Evolutionary conservation across 2,888 invertebrate genomes (phyloP).

Genomic region (Stenchaetothrips biformis): DNA sequence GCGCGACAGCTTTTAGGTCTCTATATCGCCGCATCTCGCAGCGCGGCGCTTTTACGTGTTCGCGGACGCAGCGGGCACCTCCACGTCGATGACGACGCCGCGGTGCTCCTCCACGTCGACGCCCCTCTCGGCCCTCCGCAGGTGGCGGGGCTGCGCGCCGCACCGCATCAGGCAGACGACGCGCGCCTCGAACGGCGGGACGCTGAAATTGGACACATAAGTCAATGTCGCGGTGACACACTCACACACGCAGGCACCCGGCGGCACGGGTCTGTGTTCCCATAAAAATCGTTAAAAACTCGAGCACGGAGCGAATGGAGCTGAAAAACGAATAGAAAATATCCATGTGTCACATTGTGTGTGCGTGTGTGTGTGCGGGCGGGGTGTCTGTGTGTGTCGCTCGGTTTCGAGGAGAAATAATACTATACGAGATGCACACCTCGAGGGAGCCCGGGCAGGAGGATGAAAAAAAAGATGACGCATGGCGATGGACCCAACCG

Average conservation of each 20-base stretch:
- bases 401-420: neutral
- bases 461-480: neutral
- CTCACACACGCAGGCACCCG: neutral
- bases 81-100: neutral
- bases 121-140: neutral
- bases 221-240: neutral
- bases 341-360: no score
- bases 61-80: neutral
- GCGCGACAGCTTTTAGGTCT: conserved; percentile 15
- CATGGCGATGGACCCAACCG: neutral
- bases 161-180: neutral
- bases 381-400: neutral
- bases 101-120: neutral
- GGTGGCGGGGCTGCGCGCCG: neutral
- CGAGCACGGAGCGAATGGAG: conserved; percentile 3
- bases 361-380: neutral
- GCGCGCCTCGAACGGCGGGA: neutral
- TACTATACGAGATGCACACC: neutral
- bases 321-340: neutral
- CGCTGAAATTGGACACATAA: neutral
- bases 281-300: conserved; percentile 24
- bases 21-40: neutral
- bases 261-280: neutral
- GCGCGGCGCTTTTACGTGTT: neutral
- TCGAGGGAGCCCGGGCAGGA: neutral